Percentiles rank a stretch among this genome's conserved stretches.
These are phyloP conservation scores for Henricia sp. DNA, from an alignment of 53 echinoderm and acorn worm genomes.

Conservation along the genomic window DNA sequence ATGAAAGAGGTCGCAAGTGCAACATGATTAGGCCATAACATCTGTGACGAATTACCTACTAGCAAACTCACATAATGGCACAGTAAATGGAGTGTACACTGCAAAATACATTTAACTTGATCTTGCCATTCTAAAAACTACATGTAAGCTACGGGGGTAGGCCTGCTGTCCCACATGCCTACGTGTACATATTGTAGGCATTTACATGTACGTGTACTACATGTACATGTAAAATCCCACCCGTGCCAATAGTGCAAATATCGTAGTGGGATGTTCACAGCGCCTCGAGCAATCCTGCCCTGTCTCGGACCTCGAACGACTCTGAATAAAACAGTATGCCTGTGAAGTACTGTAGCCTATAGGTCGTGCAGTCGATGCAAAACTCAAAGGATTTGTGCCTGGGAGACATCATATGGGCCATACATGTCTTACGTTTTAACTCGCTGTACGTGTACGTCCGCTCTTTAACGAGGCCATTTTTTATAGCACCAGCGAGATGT, in stretches of 20 bases:
- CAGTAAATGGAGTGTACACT: too few relatives aligned
- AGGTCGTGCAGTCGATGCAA: too few relatives aligned
- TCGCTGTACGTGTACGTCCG: too few relatives aligned
- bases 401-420: neutral
- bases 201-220: neutral
- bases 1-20: too few relatives aligned
- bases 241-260: slow-evolving; percentile 7
- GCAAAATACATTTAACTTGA: too few relatives aligned
- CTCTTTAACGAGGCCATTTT: neutral
- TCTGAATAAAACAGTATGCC: too few relatives aligned
- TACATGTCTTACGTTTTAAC: neutral
- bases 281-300: neutral
- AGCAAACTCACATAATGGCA: too few relatives aligned
- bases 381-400: neutral
- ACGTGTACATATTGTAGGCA: neutral
- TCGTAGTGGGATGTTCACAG: neutral
- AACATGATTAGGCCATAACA: too few relatives aligned
- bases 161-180: neutral
- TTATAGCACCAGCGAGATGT: neutral
- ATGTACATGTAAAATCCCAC: neutral
- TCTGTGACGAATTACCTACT: too few relatives aligned
- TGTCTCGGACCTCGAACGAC: neutral
- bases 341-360: too few relatives aligned
- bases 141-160: too few relatives aligned
- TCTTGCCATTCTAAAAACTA: too few relatives aligned